Evolutionary conservation across 2,113 vertebrate genomes (phyloP), one percentile per base, ranked within the genome.

Genomic region (Tetrao urogallus): DNA sequence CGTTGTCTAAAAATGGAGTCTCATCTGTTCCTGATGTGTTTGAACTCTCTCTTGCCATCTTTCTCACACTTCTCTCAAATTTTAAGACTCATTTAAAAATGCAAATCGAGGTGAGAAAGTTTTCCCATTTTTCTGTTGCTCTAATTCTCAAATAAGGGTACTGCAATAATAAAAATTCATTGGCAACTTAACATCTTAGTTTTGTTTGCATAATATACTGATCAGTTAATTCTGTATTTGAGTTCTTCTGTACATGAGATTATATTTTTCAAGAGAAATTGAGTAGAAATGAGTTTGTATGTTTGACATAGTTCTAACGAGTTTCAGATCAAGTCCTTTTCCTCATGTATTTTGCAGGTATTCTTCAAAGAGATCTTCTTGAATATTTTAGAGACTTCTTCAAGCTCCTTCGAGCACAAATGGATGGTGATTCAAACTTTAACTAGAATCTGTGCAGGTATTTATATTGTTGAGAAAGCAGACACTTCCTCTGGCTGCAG

Each of bases 341-440:
- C 84, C 32, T 61, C 69, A 28, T 93, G 70, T 92, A 8, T 94
- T 82, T 93, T 93, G 27, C 76, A 99, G 99, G 99, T 99, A 34
- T 99, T 99, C 97, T 99, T 99, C 97, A 98, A 99, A 96, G 99
- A 99, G 96, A 99, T 99, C 84, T 99, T 99, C 96, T 96, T 99
- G 87, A 99, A 99, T 96, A 99, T 99, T 96, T 97, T 99, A 92
- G 99, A 99, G 96, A 99, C 99, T 5, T 98, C 99, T 20, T 98
- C 98, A 63, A 99, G 99, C 97, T 99, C 99, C 52, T 99, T 99
- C 87, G 99, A 99, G 91, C 99, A 99, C 97, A 99, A 99, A 91
- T 99, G 99, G 99, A 99, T 99, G 99, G 99, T 99, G 66, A 99
- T 99, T 94, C 99, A 99, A 97, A 99, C 99, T 16, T 98, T 99